Evolutionary conservation across 2,797 vertebrate genomes (phyloP), one percentile per base, ranked within the genome.

Genomic region (Pseudocheirus occidentalis): DNA sequence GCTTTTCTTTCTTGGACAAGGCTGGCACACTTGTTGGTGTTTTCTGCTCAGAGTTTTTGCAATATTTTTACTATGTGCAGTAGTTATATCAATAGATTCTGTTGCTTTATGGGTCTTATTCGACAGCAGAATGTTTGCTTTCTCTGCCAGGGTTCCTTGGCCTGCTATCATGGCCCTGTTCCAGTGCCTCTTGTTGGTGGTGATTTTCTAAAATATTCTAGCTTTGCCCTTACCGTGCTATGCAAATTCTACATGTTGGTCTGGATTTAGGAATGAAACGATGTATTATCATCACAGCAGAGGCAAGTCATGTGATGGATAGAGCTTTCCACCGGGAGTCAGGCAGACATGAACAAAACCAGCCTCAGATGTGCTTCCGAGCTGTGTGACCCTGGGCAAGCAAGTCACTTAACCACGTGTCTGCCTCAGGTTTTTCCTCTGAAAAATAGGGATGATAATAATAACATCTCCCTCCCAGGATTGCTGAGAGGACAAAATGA

Each of bases 131-230:
- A 53, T 31, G 53, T 53, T 93, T 58, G 55, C 11, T 94, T 55
- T 2, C 92, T 90, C 40, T 52, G 92, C 58, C 54, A 91, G 58
- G 13, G n/a, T 73, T 95, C 94, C 92, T 93, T 97, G 96, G 94
- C 91, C 57, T 52, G 6, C 18, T 56, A 73, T n/a, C 11, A 73
- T 55, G 66, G 90, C n/a, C 5, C 4, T 90, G 55, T 91, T 96
- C 96, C 93, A 62, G 53, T 34, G 90, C 18, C 29, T 94, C 52
- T 92, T 52, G 14, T 66, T 89, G 52, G 2, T 4, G 46, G 52
- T 56, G 46, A 81, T 95, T 94, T 95, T 92, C 90, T 73, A 73
- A 73, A 73, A 73, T 40, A 40, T 93, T 92, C 46, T 94, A 92
- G 91, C 93, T 90, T 93, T 92, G 96, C 24, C 21, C 31, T 93